These are phyloP conservation scores for Pseudomyrmex cubaensis DNA, from an alignment of 1,140 invertebrate species.

Conservation along the genomic window DNA sequence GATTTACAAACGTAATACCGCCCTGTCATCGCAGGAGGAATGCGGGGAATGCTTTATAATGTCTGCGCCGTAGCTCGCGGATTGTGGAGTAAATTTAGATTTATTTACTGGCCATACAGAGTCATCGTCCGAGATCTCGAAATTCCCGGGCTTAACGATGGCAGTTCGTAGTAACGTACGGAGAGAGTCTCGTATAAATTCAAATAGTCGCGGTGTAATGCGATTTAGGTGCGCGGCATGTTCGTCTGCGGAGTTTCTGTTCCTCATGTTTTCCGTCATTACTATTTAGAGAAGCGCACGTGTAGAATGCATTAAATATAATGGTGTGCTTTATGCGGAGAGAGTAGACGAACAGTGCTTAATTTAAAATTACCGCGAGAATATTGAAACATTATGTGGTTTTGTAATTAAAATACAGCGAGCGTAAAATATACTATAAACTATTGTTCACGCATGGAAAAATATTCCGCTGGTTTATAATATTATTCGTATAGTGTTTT, in stretches of 20 bases:
- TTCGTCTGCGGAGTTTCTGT: slow-evolving; percentile 12
- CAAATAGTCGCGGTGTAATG: slow-evolving; percentile 47
- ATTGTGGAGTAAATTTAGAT: slow-evolving; percentile 47
- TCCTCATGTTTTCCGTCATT: slow-evolving; percentile 49
- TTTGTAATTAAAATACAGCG: slow-evolving; percentile 1
- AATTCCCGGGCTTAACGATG: slow-evolving; percentile 26
- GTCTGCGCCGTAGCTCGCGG: slow-evolving; percentile 1
- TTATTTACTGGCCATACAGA: slow-evolving; percentile 49
- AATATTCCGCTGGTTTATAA: background rate
- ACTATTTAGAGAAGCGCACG: background rate
- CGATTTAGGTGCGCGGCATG: slow-evolving; percentile 29
- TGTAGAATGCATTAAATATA: slow-evolving; percentile 8
- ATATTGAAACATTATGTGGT: background rate
- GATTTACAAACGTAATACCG: slow-evolving; percentile 38
- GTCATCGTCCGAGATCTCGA: slow-evolving; percentile 37
- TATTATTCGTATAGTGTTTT: too few relatives aligned
- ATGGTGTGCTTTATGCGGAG: slow-evolving; percentile 5
- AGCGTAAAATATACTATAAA: background rate
- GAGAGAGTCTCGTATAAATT: slow-evolving; percentile 43
- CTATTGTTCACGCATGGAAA: background rate
- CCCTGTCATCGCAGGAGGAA: slow-evolving; percentile 47
- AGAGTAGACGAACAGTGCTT: slow-evolving; percentile 24
- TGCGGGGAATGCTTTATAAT: slow-evolving; percentile 45
- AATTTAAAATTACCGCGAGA: slow-evolving; percentile 21
- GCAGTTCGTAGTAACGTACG: slow-evolving; percentile 10